Conservation (phyloP, 2,113 vertebrate species). For the Lepisosteus oculatus region DNA sequence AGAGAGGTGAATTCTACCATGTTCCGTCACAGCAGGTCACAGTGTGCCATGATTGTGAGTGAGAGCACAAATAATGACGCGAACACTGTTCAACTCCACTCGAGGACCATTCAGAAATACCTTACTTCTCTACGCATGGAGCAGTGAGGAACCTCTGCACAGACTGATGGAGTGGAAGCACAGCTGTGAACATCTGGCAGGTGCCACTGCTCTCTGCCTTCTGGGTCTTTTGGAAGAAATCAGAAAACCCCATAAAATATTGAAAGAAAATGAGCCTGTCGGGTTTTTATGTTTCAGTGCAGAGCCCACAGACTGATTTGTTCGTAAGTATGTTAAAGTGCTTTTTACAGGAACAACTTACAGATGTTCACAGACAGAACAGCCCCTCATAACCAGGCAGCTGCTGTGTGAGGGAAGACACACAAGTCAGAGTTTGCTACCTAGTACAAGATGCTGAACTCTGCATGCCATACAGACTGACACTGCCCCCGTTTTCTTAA, state of each 20-base stretch:
- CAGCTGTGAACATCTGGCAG: not conserved
- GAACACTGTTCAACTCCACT: not conserved
- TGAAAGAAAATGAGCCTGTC: not conserved
- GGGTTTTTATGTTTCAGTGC: not conserved
- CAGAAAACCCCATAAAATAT: not conserved
- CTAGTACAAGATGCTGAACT: not conserved
- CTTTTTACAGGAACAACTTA: not conserved
- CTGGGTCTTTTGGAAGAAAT: constrained; percentile 12
- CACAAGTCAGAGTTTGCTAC: not conserved
- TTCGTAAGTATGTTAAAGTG: not conserved
- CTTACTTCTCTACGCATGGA: not conserved
- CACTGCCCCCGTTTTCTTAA: not conserved
- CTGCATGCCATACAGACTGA: not conserved
- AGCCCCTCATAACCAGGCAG: not conserved
- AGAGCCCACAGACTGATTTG: not conserved
- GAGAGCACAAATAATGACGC: not conserved
- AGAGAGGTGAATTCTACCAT: too few species aligned
- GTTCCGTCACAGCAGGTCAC: too few species aligned
- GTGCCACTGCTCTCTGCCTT: not conserved
- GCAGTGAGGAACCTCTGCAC: too few species aligned
- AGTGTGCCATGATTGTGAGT: not conserved
- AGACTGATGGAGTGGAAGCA: not conserved
- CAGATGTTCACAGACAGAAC: not conserved
- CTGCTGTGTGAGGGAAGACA: not conserved
- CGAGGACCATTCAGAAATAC: not conserved